Conservation (phyloP, 2,797 vertebrate genomes). For the Rhodeus uyekii region DNA sequence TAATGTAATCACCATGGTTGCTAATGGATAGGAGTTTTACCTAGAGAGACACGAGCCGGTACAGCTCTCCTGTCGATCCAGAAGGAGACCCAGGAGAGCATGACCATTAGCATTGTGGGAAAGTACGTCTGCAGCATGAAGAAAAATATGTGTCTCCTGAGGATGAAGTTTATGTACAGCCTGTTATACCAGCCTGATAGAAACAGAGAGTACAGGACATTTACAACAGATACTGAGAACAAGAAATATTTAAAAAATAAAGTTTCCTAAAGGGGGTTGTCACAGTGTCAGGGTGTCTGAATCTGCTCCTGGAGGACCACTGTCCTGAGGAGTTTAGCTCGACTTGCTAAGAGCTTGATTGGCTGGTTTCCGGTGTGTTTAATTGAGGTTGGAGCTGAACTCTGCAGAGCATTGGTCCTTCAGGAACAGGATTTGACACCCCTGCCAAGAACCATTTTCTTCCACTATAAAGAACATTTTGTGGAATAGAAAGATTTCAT, state of each 20-base stretch:
- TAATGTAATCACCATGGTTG: background rate
- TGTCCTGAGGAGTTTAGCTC: background rate
- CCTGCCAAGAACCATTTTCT: background rate
- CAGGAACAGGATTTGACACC: background rate
- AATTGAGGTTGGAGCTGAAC: background rate
- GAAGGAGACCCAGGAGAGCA: slow-evolving; percentile 95
- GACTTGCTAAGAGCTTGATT: background rate
- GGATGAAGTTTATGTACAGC: slow-evolving; percentile 92
- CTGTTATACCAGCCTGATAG: slow-evolving; percentile 89
- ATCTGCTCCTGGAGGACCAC: background rate
- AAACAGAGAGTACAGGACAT: slow-evolving; percentile 7
- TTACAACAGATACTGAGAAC: slow-evolving; percentile 41
- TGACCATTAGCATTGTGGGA: slow-evolving; percentile 92
- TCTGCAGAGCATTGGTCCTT: background rate
- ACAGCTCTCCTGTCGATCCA: slow-evolving; percentile 92
- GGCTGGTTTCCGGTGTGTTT: background rate
- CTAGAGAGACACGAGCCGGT: slow-evolving; percentile 89
- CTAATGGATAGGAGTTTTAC: slow-evolving; percentile 65
- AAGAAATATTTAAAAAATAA: background rate
- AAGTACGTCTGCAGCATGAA: slow-evolving; percentile 95
- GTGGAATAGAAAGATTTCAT: background rate
- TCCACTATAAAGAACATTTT: background rate
- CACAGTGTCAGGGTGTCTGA: background rate
- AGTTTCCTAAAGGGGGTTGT: background rate
- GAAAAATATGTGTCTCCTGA: slow-evolving; percentile 93